Evolutionary conservation across 1,140 invertebrate genomes (phyloP), one percentile per base, ranked within the genome.

Genomic region (Drosophila triauraria): DNA sequence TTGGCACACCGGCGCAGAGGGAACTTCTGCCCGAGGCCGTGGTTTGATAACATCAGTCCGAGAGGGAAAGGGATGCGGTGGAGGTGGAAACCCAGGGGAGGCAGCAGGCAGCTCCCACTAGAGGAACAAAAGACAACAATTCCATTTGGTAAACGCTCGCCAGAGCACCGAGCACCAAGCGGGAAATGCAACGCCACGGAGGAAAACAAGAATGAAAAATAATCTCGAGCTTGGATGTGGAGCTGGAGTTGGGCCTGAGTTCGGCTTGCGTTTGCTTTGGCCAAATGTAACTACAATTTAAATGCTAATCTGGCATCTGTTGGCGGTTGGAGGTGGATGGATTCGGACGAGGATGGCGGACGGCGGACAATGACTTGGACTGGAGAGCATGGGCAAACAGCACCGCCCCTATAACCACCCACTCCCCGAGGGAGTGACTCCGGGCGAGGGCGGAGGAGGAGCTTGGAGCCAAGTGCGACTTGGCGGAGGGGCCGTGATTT

Each of bases 301-400:
- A 87, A 87, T 87, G 83, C 83, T 87, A 87, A 87, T 87, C 83
- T 87, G 84, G 83, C 83, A 87, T 87, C 83, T 87, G 83, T 72
- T 86, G 75, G 82, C 78, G 82, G 82, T 77, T 78, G 78, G 82
- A 76, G 82, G 82, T 56, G 56, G 62, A 68, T 50, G 68, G 69
- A 69, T 43, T 42, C 17, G 62, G 27, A 56, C 56, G 69, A 62
- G 79, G 75, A 12, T 42, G 64, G 69, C 60, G 67, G 20, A 20
- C 20, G 20, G 1, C 60, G 67, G 74, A 69, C 70, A 68, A 78
- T 69, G 60, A 57, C 56, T 56, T 51, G 69, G 75, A 56, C 25
- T 32, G 48, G 23, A 12, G 40, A 62, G 74, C 83, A 87, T 77
- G 79, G 63, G 83, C 83, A 82, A 87, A 87, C 77, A 87, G 71